Evolutionary conservation across 1,140 invertebrate species (phyloP).

Genomic region (Geopemphigus sp.): DNA sequence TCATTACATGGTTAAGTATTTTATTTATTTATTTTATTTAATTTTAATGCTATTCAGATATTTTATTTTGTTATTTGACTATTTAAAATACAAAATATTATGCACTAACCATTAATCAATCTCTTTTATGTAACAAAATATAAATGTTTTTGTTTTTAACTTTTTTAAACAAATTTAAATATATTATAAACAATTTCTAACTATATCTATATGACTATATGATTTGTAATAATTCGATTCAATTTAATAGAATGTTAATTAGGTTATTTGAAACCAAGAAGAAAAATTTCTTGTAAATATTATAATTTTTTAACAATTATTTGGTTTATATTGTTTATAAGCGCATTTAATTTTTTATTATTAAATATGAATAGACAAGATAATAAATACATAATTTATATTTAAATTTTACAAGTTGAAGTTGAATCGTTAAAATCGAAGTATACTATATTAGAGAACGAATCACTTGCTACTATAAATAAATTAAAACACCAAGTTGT

Average conservation of each 20-base stretch:
- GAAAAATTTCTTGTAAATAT: no score
- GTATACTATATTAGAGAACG: neutral
- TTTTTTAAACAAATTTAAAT: no score
- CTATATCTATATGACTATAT: no score
- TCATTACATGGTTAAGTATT: neutral
- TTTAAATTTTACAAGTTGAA: neutral
- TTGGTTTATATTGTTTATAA: neutral
- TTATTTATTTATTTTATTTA: neutral
- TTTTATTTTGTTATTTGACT: neutral
- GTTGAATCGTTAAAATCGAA: neutral
- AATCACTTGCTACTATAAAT: conserved; percentile 7
- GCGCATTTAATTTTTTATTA: neutral
- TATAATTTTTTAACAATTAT: no score
- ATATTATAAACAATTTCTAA: no score
- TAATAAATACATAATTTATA: neutral
- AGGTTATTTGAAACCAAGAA: no score
- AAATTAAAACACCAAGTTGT: neutral
- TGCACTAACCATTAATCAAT: no score
- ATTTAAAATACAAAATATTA: neutral
- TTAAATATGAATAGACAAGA: neutral
- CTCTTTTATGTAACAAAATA: no score
- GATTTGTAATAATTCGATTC: no score
- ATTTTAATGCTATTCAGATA: neutral
- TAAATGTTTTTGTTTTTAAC: no score
- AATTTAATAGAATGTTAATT: no score